Evolutionary conservation across 2,113 vertebrate genomes (phyloP), one percentile per base, ranked within the genome.

Genomic region (Cygnus atratus): DNA sequence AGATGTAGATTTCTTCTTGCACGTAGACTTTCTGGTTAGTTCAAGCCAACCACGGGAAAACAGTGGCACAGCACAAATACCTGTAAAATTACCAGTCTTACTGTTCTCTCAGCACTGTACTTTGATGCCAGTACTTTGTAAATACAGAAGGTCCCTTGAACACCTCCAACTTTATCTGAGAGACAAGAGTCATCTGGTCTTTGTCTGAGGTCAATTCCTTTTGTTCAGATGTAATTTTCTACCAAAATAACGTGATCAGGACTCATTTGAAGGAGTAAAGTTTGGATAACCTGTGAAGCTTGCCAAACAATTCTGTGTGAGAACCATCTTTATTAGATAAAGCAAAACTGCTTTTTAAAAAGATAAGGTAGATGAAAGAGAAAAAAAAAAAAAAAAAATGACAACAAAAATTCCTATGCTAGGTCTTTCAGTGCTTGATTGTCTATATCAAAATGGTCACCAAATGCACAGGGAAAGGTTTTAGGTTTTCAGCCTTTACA

Each of bases 131-230:
- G 18, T 87, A 72, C 6, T 78, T 84, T 12, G 5, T 37, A 77
- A 67, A 48, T 58, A n/a, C 9, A 25, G 50, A 92, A 63, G 13
- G 44, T 50, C 1, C 8, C 3, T 76, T 0, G 0, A 33, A 82
- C 11, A 68, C 1, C 2, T 58, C 2, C 3, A 11, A 3, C 33
- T 66, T 88, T 63, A 28, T 3, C 12, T 74, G 54, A 66, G 13
- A 41, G 52, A 28, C 1, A 33, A 24, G 4, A 71, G 9, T 66
- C 31, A 28, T 25, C 16, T 48, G 7, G 12, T 62, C 19, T 31
- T 70, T 77, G 6, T 22, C 68, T 70, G 28, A 84, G 22, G 74
- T 1, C 24, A 33, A 1, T 59, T 73, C 21, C 4, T 59, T 73
- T 37, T n/a, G 4, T 46, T 68, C 13, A 43, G 4, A 20, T 48